Conservation (phyloP, 2,113 vertebrate genomes). For the Hippoglossus stenolepis region DNA sequence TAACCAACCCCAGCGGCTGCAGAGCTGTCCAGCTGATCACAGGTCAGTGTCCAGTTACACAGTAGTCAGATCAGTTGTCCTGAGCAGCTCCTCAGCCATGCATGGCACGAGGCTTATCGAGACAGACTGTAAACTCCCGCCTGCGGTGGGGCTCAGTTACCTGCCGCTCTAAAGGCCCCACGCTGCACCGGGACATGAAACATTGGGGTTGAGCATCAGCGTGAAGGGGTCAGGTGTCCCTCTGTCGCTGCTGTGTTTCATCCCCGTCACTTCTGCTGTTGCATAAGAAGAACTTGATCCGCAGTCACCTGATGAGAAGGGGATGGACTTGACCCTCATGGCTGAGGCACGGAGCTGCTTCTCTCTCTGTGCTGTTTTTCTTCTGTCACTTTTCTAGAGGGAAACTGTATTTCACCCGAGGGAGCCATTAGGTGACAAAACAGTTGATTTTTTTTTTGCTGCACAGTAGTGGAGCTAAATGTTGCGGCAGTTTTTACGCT, state of each 20-base stretch:
- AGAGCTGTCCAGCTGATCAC: slow-evolving; percentile 24
- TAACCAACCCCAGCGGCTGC: not conserved
- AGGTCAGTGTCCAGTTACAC: slow-evolving; percentile 41
- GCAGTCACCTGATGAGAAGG: slow-evolving; percentile 48
- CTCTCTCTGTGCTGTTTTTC: slow-evolving; percentile 23
- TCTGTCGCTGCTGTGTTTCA: slow-evolving; percentile 43
- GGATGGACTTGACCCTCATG: slow-evolving; percentile 47
- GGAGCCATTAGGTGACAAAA: slow-evolving; percentile 25
- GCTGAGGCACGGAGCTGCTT: slow-evolving; percentile 21
- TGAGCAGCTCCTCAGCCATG: slow-evolving; percentile 2
- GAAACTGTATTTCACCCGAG: not conserved
- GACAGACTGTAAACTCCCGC: slow-evolving; percentile 32
- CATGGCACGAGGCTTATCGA: slow-evolving; percentile 33
- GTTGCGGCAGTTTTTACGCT: not conserved
- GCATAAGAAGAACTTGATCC: slow-evolving; percentile 59
- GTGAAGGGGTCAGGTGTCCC: slow-evolving; percentile 48
- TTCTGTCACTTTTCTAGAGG: slow-evolving; percentile 18
- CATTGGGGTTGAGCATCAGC: slow-evolving; percentile 19
- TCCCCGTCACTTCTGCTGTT: slow-evolving; percentile 50
- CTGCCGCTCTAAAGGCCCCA: slow-evolving; percentile 45
- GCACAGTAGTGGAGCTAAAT: not conserved
- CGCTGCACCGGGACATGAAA: slow-evolving; percentile 37
- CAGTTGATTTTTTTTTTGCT: slow-evolving; percentile 6
- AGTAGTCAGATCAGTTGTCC: slow-evolving; percentile 50
- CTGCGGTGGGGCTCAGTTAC: slow-evolving; percentile 60